Conservation (phyloP, 1,140 invertebrate species). For the Dolichoris vasculosae region DNA sequence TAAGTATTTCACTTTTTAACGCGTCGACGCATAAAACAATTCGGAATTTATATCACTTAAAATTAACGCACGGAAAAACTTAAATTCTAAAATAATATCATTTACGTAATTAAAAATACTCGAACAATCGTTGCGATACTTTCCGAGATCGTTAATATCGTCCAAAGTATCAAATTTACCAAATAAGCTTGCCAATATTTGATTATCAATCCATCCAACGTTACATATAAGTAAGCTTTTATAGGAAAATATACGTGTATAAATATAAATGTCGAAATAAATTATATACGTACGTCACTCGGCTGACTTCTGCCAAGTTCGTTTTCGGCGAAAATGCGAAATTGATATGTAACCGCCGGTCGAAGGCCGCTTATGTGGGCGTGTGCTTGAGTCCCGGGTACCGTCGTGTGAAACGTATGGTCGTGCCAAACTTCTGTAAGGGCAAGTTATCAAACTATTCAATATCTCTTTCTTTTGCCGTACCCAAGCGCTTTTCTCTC, state of each 20-base stretch:
- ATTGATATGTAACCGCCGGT: slow-evolving; percentile 92
- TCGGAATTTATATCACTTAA: too few species aligned
- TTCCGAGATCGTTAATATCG: too few species aligned
- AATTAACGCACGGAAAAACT: too few species aligned
- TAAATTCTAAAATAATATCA: too few species aligned
- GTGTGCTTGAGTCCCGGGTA: slow-evolving; percentile 85
- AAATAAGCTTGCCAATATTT: too few species aligned
- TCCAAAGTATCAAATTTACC: too few species aligned
- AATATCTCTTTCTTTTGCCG: slow-evolving; percentile 13
- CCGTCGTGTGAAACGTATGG: slow-evolving; percentile 85
- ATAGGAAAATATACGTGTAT: not conserved
- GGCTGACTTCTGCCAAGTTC: slow-evolving; percentile 89
- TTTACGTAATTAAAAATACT: too few species aligned
- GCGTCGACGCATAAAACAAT: too few species aligned
- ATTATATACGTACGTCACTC: slow-evolving; percentile 80
- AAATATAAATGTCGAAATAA: too few species aligned
- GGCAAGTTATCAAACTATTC: slow-evolving; percentile 62
- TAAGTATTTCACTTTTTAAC: too few species aligned
- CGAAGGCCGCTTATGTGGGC: slow-evolving; percentile 86
- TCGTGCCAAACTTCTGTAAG: slow-evolving; percentile 82
- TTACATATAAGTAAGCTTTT: not conserved
- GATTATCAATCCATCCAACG: too few species aligned
- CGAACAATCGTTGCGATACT: too few species aligned
- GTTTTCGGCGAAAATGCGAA: slow-evolving; percentile 92
- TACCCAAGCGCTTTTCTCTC: not conserved